A percentile compares a stretch with the other conserved stretches of the same genome.
Conservation (phyloP, 2,888 invertebrate genomes). For the Therioaphis trifolii region DNA sequence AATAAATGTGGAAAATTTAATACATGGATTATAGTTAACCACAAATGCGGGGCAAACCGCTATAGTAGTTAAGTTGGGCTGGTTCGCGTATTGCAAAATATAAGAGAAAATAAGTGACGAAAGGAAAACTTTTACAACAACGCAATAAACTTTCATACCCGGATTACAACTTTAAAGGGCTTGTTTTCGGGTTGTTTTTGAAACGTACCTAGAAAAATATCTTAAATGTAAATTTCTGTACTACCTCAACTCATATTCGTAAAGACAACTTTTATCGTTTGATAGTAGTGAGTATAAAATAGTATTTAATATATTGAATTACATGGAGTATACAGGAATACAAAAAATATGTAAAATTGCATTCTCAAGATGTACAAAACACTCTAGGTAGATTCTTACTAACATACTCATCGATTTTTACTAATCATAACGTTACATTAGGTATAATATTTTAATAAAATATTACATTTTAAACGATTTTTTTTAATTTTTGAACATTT, state of each 20-base stretch:
- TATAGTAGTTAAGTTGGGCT: neutral
- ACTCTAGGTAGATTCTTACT: too few relatives aligned
- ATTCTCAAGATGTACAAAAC: too few relatives aligned
- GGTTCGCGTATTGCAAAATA: neutral
- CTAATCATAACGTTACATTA: too few relatives aligned
- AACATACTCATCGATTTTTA: too few relatives aligned
- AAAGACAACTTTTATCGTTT: slow-evolving; percentile 14
- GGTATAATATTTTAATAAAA: too few relatives aligned
- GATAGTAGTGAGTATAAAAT: neutral
- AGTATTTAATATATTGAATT: too few relatives aligned
- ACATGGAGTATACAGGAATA: too few relatives aligned
- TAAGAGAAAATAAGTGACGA: slow-evolving; percentile 42
- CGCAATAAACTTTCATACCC: slow-evolving; percentile 13
- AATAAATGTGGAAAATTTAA: neutral
- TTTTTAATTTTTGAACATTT: too few relatives aligned
- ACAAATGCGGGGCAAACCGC: neutral
- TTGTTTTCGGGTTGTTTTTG: neutral
- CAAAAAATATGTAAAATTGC: too few relatives aligned
- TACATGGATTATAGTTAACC: neutral
- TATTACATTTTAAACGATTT: too few relatives aligned
- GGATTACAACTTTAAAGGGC: slow-evolving; percentile 18
- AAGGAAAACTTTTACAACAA: slow-evolving; percentile 44
- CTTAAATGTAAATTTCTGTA: slow-evolving; percentile 3
- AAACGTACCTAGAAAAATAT: neutral
- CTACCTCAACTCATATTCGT: too few relatives aligned